Percentiles rank a stretch among this genome's conserved stretches.
Evolutionary conservation across 2,797 vertebrate species (phyloP).

Genomic region (Valencia hispanica): DNA sequence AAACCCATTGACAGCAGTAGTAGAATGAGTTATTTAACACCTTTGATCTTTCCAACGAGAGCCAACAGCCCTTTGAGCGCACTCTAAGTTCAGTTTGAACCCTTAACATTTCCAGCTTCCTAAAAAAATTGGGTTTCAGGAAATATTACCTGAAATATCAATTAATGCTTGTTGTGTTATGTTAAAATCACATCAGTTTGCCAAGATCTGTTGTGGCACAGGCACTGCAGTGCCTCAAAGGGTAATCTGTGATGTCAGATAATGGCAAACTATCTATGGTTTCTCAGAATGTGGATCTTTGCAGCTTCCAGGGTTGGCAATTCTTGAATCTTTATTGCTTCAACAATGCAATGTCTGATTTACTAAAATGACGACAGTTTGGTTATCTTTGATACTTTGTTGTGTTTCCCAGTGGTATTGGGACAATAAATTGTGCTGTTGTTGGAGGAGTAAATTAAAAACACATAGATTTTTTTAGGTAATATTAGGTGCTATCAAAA

Average conservation of each 20-base stretch:
- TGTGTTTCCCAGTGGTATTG: background rate
- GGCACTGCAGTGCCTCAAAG: background rate
- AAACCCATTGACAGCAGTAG: conserved; percentile 55
- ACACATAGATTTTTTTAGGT: no score
- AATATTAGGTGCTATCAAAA: background rate
- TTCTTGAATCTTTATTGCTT: background rate
- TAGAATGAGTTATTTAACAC: conserved; percentile 59
- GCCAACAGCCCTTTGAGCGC: conserved; percentile 34
- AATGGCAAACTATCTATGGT: background rate
- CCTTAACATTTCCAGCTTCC: background rate
- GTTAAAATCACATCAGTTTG: background rate
- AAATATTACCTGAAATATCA: background rate
- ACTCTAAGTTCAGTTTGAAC: conserved; percentile 31
- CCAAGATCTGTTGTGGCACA: background rate
- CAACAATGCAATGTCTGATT: background rate
- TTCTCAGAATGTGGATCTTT: background rate
- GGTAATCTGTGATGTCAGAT: background rate
- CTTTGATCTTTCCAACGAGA: conserved; percentile 47
- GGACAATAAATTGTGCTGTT: background rate
- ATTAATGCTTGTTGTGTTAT: background rate
- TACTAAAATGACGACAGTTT: background rate
- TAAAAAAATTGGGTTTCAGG: conserved; percentile 2
- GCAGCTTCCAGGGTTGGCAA: background rate
- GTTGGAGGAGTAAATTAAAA: no score
- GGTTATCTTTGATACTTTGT: background rate